These are phyloP conservation scores for Bergia puertoricense DNA, from an alignment of 92 coral and sea anemone genomes.

Conservation along the genomic window DNA sequence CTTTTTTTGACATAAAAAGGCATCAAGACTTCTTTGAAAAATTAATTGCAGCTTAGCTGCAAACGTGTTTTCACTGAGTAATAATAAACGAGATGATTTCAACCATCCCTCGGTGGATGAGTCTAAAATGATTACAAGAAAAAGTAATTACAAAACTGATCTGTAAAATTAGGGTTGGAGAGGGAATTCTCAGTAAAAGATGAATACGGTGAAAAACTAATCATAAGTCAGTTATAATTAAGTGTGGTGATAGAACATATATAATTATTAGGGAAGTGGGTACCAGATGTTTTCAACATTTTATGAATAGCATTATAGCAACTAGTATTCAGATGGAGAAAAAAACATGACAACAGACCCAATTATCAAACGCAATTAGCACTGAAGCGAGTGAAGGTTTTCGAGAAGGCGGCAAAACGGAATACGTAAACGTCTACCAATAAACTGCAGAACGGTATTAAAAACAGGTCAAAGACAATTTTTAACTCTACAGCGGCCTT, in stretches of 20 bases:
- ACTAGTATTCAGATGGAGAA: slow-evolving; percentile 46
- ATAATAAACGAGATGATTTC: slow-evolving; percentile 22
- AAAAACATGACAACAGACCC: slow-evolving; percentile 58
- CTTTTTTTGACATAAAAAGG: slow-evolving; percentile 36
- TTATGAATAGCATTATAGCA: slow-evolving; percentile 53
- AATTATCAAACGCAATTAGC: slow-evolving; percentile 62
- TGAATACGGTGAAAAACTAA: slow-evolving; percentile 22
- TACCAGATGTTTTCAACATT: slow-evolving; percentile 68
- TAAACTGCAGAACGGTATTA: slow-evolving; percentile 19
- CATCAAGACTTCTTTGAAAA: slow-evolving; percentile 12
- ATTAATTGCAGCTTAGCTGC: slow-evolving; percentile 31
- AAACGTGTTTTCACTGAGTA: slow-evolving; percentile 46
- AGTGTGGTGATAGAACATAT: slow-evolving; percentile 26
- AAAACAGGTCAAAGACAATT: slow-evolving; percentile 34
- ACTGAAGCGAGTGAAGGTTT: slow-evolving; percentile 38
- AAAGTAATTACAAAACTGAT: slow-evolving; percentile 13
- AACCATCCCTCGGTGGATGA: not conserved
- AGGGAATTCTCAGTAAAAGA: not conserved
- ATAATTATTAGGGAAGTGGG: slow-evolving; percentile 13
- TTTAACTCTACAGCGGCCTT: slow-evolving; percentile 2
- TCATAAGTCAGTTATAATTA: slow-evolving; percentile 46
- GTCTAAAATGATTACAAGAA: not conserved
- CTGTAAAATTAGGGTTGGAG: not conserved
- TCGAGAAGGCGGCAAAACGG: slow-evolving; percentile 41
- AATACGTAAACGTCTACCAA: not conserved